Evolutionary conservation across 2,797 vertebrate species (phyloP).

Genomic region (Epinephelus malabaricus): DNA sequence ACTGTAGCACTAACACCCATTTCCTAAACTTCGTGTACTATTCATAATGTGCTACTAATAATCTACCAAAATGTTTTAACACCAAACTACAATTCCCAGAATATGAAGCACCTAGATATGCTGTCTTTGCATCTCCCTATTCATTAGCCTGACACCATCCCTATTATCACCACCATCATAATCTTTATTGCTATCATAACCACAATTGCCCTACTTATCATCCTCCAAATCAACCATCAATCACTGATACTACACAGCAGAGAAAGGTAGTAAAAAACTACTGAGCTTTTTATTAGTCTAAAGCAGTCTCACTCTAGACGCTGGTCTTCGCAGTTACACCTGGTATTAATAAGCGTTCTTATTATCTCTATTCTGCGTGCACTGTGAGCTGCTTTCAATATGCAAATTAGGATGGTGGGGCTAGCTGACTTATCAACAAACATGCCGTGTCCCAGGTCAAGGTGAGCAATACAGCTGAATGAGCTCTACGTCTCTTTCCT

Average conservation of each 20-base stretch:
- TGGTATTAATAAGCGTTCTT: too few species aligned
- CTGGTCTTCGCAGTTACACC: too few species aligned
- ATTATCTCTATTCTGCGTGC: too few species aligned
- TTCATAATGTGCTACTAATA: too few species aligned
- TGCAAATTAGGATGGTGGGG: too few species aligned
- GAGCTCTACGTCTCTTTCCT: too few species aligned
- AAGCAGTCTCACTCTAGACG: not conserved
- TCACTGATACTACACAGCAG: too few species aligned
- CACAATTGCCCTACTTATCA: not conserved
- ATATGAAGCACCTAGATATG: not conserved
- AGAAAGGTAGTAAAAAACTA: too few species aligned
- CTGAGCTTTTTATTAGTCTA: not conserved
- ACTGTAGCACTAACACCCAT: not conserved
- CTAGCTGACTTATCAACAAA: too few species aligned
- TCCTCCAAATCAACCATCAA: not conserved
- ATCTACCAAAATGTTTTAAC: not conserved
- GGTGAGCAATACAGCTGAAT: too few species aligned
- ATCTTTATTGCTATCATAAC: not conserved
- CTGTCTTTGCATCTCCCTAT: not conserved
- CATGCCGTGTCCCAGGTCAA: too few species aligned
- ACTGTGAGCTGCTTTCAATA: too few species aligned
- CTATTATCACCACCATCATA: not conserved
- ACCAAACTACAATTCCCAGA: not conserved
- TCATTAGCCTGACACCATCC: not conserved
- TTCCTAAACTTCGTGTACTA: not conserved